Evolutionary conservation across 2,113 vertebrate genomes (phyloP).

Genomic region (Hippolais icterina): DNA sequence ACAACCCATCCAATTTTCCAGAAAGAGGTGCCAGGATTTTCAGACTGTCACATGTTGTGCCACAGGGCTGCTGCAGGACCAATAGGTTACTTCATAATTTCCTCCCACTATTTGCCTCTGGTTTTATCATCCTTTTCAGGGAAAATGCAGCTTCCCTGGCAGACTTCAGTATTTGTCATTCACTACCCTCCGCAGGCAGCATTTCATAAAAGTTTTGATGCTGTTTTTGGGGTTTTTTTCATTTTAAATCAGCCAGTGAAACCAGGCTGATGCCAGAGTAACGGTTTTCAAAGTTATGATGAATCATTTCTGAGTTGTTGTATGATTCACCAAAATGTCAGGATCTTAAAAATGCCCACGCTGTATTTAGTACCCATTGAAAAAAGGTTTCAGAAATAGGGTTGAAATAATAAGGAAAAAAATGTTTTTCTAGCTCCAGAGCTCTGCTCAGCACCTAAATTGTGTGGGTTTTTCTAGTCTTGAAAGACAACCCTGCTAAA

Average conservation of each 20-base stretch:
- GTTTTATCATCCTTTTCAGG: slow-evolving; percentile 52
- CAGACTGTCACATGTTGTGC: slow-evolving; percentile 28
- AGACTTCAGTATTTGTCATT: slow-evolving; percentile 13
- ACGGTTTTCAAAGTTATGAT: slow-evolving; percentile 57
- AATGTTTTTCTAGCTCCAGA: background rate
- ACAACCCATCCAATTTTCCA: slow-evolving; percentile 74
- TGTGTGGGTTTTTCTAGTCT: background rate
- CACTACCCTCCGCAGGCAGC: background rate
- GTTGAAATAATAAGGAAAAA: background rate
- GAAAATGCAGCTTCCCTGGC: slow-evolving; percentile 13
- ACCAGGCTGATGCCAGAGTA: slow-evolving; percentile 46
- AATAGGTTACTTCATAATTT: slow-evolving; percentile 69
- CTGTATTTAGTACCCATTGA: background rate
- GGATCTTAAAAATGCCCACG: slow-evolving; percentile 2
- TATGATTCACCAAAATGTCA: slow-evolving; percentile 41
- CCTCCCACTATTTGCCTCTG: slow-evolving; percentile 11
- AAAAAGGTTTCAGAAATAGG: background rate
- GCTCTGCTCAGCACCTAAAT: background rate
- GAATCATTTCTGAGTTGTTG: slow-evolving; percentile 53
- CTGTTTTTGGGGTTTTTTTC: background rate
- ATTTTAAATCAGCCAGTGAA: slow-evolving; percentile 38
- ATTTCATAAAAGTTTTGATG: slow-evolving; percentile 26
- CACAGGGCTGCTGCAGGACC: slow-evolving; percentile 20
- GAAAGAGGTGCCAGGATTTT: slow-evolving; percentile 60
- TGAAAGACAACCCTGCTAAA: background rate